Conservation (phyloP, 30 jellyfish, hydroid and myxozoan species). For the Pseudorhiza aurosa region DNA sequence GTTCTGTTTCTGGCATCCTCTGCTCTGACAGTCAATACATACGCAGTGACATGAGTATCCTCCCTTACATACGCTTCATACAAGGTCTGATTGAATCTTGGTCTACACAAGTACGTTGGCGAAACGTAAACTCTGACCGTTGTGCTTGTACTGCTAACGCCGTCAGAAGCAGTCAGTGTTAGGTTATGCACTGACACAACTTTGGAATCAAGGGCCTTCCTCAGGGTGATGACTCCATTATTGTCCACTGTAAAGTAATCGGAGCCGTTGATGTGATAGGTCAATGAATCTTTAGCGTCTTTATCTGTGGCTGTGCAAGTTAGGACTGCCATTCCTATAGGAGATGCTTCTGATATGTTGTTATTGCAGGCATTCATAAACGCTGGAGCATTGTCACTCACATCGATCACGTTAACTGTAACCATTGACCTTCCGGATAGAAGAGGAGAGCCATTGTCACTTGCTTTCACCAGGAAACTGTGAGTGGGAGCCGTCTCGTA, state of each 20-base stretch:
- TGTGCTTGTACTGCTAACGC: slow-evolving; percentile 14
- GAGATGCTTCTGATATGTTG: slow-evolving; percentile 52
- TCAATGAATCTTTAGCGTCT: slow-evolving; percentile 27
- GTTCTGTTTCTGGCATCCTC: slow-evolving; percentile 51
- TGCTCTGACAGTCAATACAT: slow-evolving; percentile 69
- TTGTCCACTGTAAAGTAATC: slow-evolving; percentile 69
- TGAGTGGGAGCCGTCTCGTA: slow-evolving; percentile 64
- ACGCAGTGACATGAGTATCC: slow-evolving; percentile 27
- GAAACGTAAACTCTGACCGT: slow-evolving; percentile 15
- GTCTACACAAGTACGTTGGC: slow-evolving; percentile 42
- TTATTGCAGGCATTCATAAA: slow-evolving; percentile 38
- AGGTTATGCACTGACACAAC: slow-evolving; percentile 41
- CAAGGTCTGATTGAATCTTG: slow-evolving; percentile 67
- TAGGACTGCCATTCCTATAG: slow-evolving; percentile 46
- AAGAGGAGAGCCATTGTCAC: slow-evolving; percentile 65
- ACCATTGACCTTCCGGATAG: slow-evolving; percentile 65
- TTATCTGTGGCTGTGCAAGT: slow-evolving; percentile 67
- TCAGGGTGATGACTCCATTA: slow-evolving; percentile 62
- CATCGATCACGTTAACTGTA: slow-evolving; percentile 52
- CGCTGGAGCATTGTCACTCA: slow-evolving; percentile 83
- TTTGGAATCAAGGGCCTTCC: slow-evolving; percentile 23
- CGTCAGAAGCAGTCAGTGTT: slow-evolving; percentile 71
- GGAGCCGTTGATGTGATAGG: slow-evolving; percentile 26
- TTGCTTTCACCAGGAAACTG: slow-evolving; percentile 71
- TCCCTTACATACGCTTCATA: slow-evolving; percentile 58